These are phyloP conservation scores for Xestia rhomboidea DNA, from an alignment of 2,888 invertebrate genomes.

Conservation along the genomic window DNA sequence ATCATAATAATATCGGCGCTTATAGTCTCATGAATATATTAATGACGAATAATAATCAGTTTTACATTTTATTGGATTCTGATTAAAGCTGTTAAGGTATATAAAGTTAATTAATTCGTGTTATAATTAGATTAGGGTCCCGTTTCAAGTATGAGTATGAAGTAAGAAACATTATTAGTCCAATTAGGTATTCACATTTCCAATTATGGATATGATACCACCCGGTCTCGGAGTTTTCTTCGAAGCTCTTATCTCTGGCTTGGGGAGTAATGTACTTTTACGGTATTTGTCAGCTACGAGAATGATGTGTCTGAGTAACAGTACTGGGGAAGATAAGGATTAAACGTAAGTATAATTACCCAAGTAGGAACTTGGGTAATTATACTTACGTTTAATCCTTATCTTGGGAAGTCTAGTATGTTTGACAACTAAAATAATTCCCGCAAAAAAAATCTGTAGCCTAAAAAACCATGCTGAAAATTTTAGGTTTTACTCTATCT, in stretches of 20 bases:
- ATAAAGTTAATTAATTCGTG: constrained; percentile 50
- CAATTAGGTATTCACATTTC: constrained; percentile 50
- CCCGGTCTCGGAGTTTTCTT: constrained; percentile 21
- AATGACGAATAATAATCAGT: constrained; percentile 57
- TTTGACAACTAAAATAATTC: too few species aligned
- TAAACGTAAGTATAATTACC: too few species aligned
- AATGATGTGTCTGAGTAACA: constrained; percentile 15
- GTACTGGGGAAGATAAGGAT: constrained; percentile 9
- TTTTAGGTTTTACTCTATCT: neutral
- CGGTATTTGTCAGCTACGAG: neutral
- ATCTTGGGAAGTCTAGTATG: neutral
- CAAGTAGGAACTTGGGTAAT: too few species aligned
- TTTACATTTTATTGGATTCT: constrained; percentile 58
- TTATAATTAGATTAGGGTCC: constrained; percentile 41
- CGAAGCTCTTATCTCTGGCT: constrained; percentile 5
- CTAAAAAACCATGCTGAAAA: too few species aligned
- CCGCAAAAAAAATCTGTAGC: too few species aligned
- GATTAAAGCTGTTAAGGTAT: constrained; percentile 50
- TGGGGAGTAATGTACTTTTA: neutral
- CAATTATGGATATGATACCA: constrained; percentile 22
- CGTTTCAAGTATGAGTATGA: constrained; percentile 40
- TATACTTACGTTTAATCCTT: neutral
- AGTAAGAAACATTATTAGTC: constrained; percentile 25
- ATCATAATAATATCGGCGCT: constrained; percentile 49
- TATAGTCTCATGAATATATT: constrained; percentile 65